These are phyloP conservation scores for Conus betulinus DNA, from an alignment of 1,140 invertebrate genomes.

Conservation along the genomic window DNA sequence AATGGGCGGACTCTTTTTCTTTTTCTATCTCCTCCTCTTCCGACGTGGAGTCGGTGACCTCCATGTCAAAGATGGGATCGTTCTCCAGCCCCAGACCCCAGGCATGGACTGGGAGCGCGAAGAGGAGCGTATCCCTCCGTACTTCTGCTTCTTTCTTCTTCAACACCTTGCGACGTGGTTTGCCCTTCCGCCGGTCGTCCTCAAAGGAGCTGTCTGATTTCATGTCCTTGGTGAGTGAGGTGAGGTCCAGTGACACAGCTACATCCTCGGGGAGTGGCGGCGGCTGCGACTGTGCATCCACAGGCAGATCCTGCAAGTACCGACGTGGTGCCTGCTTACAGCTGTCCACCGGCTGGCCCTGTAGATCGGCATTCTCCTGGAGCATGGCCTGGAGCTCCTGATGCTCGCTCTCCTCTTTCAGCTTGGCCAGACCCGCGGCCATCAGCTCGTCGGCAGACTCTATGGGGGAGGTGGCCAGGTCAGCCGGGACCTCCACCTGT, in stretches of 20 bases:
- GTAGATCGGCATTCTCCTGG: background rate
- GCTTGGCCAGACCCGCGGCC: constrained; percentile 64
- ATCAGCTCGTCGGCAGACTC: constrained; percentile 61
- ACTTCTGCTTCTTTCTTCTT: constrained; percentile 52
- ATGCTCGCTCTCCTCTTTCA: constrained; percentile 49
- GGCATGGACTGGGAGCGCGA: constrained; percentile 46
- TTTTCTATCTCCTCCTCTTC: constrained; percentile 61
- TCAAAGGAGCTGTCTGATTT: constrained; percentile 47
- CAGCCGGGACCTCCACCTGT: constrained; percentile 64
- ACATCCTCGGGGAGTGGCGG: background rate
- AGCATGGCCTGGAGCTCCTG: background rate
- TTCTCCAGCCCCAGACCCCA: constrained; percentile 23
- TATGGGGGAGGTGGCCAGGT: constrained; percentile 76
- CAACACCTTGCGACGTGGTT: constrained; percentile 54
- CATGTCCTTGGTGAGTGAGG: constrained; percentile 31
- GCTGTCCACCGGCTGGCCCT: background rate
- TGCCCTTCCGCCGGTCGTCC: constrained; percentile 50
- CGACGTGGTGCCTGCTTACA: background rate
- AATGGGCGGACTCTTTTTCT: too few relatives aligned
- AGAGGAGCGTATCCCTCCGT: constrained; percentile 20
- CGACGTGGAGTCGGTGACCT: constrained; percentile 79
- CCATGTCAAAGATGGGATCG: constrained; percentile 77
- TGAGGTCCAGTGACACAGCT: background rate
- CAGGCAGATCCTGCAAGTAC: background rate
- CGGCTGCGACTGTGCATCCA: background rate